Evolutionary conservation across 2,797 vertebrate species (phyloP), one percentile per base, ranked within the genome.

Genomic region (Gastrophryne carolinensis): DNA sequence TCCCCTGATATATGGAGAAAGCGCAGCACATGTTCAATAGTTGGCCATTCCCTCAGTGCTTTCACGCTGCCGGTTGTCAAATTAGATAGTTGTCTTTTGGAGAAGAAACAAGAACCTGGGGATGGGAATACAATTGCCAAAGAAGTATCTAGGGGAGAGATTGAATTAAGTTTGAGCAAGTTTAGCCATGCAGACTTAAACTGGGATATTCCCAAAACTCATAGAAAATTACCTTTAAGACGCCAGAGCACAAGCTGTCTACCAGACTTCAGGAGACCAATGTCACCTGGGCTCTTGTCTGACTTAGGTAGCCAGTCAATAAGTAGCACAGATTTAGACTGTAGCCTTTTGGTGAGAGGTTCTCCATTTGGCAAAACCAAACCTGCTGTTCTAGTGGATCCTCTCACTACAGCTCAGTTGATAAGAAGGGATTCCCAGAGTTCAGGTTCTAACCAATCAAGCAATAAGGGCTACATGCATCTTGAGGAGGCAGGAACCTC

Each of bases 381-480:
- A 86, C 81, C 88, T 63, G 77, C 81, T 5, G 86, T 87, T 80
- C 81, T 82, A 5, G 86, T 80, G 41, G 90, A 79, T 72, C 82
- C 78, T n/a, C 78, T 58, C 1, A 74, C 81, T 7, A 64, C 15
- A 1, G 32, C 81, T 32, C 72, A 63, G 58, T 79, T 49, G 64
- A 15, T 68, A 54, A 44, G 81, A 62, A 83, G 73, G 80, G 83
- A 84, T 78, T 90, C 89, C 0, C 86, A 79, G 56, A 87, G 91
- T 83, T 95, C 95, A 37, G 92, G 87, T 29, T 88, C 93, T 79
- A 95, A 95, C 75, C 93, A 90, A 69, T 90, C 87, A 41, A 93
- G 94, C 91, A 95, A 93, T 87, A 97, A 96, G 93, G 95, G 96
- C 92, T 97, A 98, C 89, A 92, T 92, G 80, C 94, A 94, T 60